Percentiles rank a stretch among this genome's conserved stretches.
phyloP scores from a whole-genome alignment of 2,797 vertebrate species.

The Gobio occitaniae region DNA sequence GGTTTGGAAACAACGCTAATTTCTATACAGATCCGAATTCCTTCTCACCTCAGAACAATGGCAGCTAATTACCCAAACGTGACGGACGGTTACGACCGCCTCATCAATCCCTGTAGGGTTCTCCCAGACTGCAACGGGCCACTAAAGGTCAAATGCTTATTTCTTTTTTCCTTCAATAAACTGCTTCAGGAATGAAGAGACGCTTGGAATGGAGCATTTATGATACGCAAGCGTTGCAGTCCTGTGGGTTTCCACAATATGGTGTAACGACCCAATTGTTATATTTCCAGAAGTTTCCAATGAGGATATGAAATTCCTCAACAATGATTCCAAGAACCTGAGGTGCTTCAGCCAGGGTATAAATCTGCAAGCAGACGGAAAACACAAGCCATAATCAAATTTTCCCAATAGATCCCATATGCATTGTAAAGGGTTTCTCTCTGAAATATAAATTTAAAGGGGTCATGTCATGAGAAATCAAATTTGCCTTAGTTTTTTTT shows the following conservation, averaged over 20 bases:
- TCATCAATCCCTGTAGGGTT: conserved; percentile 49
- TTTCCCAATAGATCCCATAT: background rate
- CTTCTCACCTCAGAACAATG: conserved; percentile 25
- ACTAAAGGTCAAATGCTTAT: conserved; percentile 15
- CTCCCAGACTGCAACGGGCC: conserved; percentile 6
- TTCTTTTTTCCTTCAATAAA: background rate
- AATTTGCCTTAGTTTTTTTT: background rate
- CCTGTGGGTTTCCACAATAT: conserved; percentile 51
- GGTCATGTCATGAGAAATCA: background rate
- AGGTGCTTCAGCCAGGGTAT: background rate
- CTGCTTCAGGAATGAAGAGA: conserved; percentile 43
- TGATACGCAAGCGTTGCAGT: conserved; percentile 45
- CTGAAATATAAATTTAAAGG: background rate
- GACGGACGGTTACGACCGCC: background rate
- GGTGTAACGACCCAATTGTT: conserved; percentile 38
- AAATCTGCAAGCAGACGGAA: conserved; percentile 35
- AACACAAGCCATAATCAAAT: conserved; percentile 16
- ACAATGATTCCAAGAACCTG: conserved; percentile 26
- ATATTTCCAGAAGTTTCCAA: conserved; percentile 37
- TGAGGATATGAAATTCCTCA: conserved; percentile 37
- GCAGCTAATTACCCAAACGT: conserved; percentile 18
- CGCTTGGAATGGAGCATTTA: conserved; percentile 32
- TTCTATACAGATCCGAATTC: background rate
- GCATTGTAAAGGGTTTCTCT: background rate
- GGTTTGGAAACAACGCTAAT: conserved; percentile 14